Evolutionary conservation across 1,140 invertebrate species (phyloP).

Genomic region (Tetramorium simillimum): DNA sequence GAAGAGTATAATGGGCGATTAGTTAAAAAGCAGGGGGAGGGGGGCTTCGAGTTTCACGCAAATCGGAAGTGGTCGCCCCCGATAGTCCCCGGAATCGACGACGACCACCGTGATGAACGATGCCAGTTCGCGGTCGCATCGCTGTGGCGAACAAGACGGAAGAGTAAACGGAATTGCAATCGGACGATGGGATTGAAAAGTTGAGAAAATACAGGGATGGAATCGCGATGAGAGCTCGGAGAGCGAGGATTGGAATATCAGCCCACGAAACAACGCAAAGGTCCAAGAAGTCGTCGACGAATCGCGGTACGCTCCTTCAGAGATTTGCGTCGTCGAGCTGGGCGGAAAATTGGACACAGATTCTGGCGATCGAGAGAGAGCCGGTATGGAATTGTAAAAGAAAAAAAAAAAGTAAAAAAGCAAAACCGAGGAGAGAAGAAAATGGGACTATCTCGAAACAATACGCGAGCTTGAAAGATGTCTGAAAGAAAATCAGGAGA

Average conservation of each 20-base stretch:
- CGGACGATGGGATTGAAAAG: not conserved
- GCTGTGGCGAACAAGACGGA: conserved; percentile 27
- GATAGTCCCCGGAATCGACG: not conserved
- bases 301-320: not conserved
- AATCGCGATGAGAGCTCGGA: not conserved
- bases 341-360: not conserved
- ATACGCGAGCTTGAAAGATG: not conserved
- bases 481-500: not conserved
- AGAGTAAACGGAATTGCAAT: conserved; percentile 38
- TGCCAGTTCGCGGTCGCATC: not conserved
- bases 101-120: conserved; percentile 15
- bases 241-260: not conserved
- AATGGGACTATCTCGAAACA: not conserved
- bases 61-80: conserved; percentile 11
- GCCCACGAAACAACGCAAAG: not conserved
- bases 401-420: not conserved
- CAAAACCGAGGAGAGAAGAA: not conserved
- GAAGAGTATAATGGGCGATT: conserved; percentile 34
- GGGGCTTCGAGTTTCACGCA: not conserved
- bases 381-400: not conserved
- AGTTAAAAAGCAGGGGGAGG: conserved; percentile 13
- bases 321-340: not conserved
- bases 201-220: conserved; percentile 2
- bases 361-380: not conserved
- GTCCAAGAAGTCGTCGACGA: not conserved